Conservation (phyloP, 1,140 invertebrate species). For the Dreissena polymorpha region DNA sequence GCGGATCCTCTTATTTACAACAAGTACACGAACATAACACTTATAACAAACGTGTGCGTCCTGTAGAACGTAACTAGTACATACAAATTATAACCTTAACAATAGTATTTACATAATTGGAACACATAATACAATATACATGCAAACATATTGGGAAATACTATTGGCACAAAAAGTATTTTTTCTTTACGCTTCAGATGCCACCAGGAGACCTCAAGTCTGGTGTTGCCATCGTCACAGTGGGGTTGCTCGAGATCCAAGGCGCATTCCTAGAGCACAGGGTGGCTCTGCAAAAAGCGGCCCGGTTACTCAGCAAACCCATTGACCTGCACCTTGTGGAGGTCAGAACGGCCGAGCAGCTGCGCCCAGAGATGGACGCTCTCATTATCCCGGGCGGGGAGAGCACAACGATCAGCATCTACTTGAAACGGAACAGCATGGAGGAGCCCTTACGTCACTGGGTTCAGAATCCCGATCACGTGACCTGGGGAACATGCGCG, state of each 20-base stretch:
- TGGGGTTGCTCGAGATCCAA: conserved; percentile 73
- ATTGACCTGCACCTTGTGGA: conserved; percentile 54
- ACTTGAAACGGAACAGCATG: conserved; percentile 71
- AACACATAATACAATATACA: no score
- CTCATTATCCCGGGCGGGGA: conserved; percentile 76
- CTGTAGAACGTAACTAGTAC: no score
- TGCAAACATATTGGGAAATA: no score
- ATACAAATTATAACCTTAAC: no score
- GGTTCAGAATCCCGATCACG: conserved; percentile 66
- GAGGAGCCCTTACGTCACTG: conserved; percentile 64
- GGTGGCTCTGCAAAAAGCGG: conserved; percentile 62
- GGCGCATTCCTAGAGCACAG: conserved; percentile 74
- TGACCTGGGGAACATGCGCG: conserved; percentile 75
- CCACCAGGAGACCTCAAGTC: no score
- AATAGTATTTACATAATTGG: no score
- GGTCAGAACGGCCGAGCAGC: conserved; percentile 63
- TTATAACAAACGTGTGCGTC: no score
- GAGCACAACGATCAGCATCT: conserved; percentile 73
- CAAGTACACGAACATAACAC: no score
- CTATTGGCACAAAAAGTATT: no score
- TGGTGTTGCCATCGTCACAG: neutral
- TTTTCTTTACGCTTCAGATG: no score
- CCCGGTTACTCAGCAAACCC: conserved; percentile 21
- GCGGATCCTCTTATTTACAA: no score
- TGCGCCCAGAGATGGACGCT: conserved; percentile 63